A percentile compares a stretch with the other conserved stretches of the same genome.
These are phyloP conservation scores for Amphimallon solstitiale DNA, from an alignment of 2,888 invertebrate genomes.

Conservation along the genomic window DNA sequence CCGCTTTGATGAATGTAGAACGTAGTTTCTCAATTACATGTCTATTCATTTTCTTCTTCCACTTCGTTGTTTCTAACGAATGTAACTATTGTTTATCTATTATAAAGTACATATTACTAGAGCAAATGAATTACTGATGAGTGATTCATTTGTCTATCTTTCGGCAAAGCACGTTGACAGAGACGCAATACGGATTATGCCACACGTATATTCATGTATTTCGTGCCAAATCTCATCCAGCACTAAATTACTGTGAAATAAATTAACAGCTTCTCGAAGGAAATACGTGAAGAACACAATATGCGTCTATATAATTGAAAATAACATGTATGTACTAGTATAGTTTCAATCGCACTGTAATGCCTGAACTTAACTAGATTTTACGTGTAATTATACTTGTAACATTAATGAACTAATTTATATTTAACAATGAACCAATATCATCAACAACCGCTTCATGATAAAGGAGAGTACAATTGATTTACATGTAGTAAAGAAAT, in stretches of 20 bases:
- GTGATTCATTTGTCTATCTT: constrained; percentile 3
- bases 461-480: too few relatives aligned
- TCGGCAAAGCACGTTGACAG: neutral
- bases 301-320: neutral
- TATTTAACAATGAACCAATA: too few relatives aligned
- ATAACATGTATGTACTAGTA: neutral
- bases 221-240: constrained; percentile 14
- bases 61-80: too few relatives aligned
- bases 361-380: neutral
- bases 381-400: neutral
- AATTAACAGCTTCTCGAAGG: constrained; percentile 3
- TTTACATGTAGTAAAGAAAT: too few relatives aligned
- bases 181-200: constrained; percentile 14
- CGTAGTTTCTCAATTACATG: too few relatives aligned
- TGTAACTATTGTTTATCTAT: too few relatives aligned
- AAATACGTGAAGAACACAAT: constrained; percentile 10
- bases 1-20: too few relatives aligned
- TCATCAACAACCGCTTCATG: too few relatives aligned
- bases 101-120: neutral
- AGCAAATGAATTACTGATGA: constrained; percentile 7
- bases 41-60: too few relatives aligned
- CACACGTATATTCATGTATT: constrained; percentile 2
- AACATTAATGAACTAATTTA: too few relatives aligned
- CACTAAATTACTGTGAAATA: constrained; percentile 20
- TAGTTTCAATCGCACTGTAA: neutral